Evolutionary conservation across 2,888 invertebrate species (phyloP).

Genomic region (Callyntrura sp.): DNA sequence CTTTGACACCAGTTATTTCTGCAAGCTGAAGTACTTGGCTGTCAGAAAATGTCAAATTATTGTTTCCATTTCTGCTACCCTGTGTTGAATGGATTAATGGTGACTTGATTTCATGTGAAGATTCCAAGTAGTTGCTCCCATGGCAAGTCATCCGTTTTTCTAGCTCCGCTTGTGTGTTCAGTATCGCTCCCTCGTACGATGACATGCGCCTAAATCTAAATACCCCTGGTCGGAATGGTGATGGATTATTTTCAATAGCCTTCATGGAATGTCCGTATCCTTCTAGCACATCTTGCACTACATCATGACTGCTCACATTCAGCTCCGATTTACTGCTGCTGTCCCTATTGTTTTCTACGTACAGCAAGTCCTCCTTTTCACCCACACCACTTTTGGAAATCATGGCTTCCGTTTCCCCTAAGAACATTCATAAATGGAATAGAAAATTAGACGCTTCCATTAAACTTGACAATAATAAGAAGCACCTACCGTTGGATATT

Average conservation of each 20-base stretch:
- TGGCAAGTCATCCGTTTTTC: conserved; percentile 40
- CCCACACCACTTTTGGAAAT: not conserved
- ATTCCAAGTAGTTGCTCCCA: conserved; percentile 1
- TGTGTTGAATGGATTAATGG: conserved; percentile 41
- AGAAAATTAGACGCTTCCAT: not conserved
- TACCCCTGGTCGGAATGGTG: conserved; percentile 50
- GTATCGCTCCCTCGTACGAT: conserved; percentile 68
- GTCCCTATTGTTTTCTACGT: not conserved
- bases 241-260: conserved; percentile 17
- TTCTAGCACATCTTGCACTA: not conserved
- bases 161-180: conserved; percentile 46
- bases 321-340: conserved; percentile 18
- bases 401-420: conserved; percentile 5
- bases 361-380: conserved; percentile 3
- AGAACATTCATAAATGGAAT: not conserved
- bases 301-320: not conserved
- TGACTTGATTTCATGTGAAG: conserved; percentile 11
- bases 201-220: conserved; percentile 57
- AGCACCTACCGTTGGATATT: not conserved
- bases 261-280: conserved; percentile 34
- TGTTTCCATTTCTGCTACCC: conserved; percentile 67
- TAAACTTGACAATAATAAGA: not conserved
- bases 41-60: conserved; percentile 48
- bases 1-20: not conserved
- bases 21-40: conserved; percentile 12